Evolutionary conservation across 2,888 invertebrate species (phyloP).

Genomic region (Carabus problematicus): DNA sequence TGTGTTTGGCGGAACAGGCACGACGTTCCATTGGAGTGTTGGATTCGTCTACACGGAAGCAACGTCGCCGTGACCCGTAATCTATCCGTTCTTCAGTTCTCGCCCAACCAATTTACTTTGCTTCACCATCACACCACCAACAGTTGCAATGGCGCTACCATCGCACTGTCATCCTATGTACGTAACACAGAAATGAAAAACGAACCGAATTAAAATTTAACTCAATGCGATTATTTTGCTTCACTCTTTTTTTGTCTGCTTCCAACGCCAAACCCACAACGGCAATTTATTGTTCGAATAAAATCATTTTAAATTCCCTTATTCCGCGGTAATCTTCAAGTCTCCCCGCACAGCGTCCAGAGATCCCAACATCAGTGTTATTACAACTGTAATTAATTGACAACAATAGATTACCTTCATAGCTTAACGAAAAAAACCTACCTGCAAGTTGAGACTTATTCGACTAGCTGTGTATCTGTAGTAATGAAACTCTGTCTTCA

Average conservation of each 20-base stretch:
- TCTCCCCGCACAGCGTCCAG: no score
- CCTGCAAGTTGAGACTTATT: no score
- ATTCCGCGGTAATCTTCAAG: no score
- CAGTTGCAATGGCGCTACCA: no score
- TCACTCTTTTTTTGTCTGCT: slow-evolving; percentile 9
- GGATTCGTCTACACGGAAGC: slow-evolving; percentile 11
- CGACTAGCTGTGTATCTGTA: not conserved
- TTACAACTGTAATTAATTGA: no score
- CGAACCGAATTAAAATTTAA: slow-evolving; percentile 24
- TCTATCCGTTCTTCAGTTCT: slow-evolving; percentile 20
- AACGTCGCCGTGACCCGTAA: slow-evolving; percentile 29
- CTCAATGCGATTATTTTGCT: slow-evolving; percentile 21
- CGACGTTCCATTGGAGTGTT: slow-evolving; percentile 1
- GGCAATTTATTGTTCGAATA: slow-evolving; percentile 26
- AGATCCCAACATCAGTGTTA: no score
- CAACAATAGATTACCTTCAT: no score
- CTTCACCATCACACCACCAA: not conserved
- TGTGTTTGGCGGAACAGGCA: not conserved
- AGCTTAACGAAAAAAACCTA: slow-evolving; percentile 16
- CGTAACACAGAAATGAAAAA: slow-evolving; percentile 24
- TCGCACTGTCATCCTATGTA: no score
- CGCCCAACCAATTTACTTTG: slow-evolving; percentile 8
- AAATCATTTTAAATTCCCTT: slow-evolving; percentile 33
- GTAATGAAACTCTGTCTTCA: slow-evolving; percentile 30
- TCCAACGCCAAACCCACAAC: slow-evolving; percentile 8